A percentile compares a stretch with the other conserved stretches of the same genome.
phyloP scores from a whole-genome alignment of 2,888 invertebrate genomes.

The Endomychus coccineus region DNA sequence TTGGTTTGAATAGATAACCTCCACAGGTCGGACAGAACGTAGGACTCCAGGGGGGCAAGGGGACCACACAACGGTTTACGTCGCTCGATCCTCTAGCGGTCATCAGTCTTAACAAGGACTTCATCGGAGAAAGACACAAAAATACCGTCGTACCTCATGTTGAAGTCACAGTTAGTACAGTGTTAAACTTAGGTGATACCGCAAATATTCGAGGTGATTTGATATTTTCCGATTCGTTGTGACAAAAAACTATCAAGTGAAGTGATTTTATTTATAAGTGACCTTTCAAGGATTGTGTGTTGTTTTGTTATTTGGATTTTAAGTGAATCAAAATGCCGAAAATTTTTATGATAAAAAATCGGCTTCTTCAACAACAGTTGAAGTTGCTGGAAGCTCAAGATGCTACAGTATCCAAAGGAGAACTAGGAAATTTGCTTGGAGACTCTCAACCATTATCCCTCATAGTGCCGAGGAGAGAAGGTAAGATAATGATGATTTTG shows the following conservation, averaged over 20 bases:
- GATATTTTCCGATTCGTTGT: too few species aligned
- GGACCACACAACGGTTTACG: slow-evolving; percentile 39
- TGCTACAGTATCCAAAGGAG: slow-evolving; percentile 56
- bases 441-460: slow-evolving; percentile 56
- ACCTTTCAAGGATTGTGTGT: not conserved
- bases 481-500: slow-evolving; percentile 29
- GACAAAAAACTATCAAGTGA: not conserved
- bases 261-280: not conserved
- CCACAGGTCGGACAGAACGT: slow-evolving; percentile 34
- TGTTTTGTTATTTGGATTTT: slow-evolving; percentile 7
- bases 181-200: too few species aligned
- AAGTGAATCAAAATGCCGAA: slow-evolving; percentile 66
- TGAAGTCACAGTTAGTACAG: slow-evolving; percentile 2
- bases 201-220: too few species aligned
- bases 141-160: slow-evolving; percentile 8
- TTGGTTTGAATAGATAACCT: slow-evolving; percentile 40
- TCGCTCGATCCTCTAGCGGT: slow-evolving; percentile 39
- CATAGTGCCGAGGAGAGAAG: slow-evolving; percentile 47
- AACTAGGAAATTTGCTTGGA: slow-evolving; percentile 45
- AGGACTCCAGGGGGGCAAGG: slow-evolving; percentile 29
- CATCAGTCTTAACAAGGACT: slow-evolving; percentile 44
- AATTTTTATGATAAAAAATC: slow-evolving; percentile 86
- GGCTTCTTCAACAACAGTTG: slow-evolving; percentile 85
- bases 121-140: slow-evolving; percentile 32
- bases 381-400: slow-evolving; percentile 77